Evolutionary conservation across 2,888 invertebrate genomes (phyloP).

Genomic region (Scaptomyza tumidula): DNA sequence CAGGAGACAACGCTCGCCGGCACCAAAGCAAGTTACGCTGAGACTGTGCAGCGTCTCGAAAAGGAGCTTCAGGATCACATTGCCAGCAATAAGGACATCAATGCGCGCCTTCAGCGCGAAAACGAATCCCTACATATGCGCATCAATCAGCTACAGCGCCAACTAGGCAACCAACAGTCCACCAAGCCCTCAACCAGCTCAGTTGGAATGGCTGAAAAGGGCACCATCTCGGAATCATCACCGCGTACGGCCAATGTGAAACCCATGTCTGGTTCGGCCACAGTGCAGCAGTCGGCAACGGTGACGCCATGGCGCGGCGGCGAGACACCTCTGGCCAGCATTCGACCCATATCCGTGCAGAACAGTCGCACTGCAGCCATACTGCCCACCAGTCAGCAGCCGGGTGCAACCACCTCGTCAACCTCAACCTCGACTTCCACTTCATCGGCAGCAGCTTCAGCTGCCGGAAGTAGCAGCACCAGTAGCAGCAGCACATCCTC

Average conservation of each 20-base stretch:
- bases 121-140: conserved; percentile 90
- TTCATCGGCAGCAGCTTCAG: conserved; percentile 62
- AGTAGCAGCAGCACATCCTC: conserved; percentile 56
- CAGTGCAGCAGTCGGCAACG: conserved; percentile 84
- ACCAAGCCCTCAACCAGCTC: conserved; percentile 89
- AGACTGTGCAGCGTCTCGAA: conserved; percentile 88
- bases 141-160: conserved; percentile 88
- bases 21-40: conserved; percentile 89
- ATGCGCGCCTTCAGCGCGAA: conserved; percentile 86
- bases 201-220: conserved; percentile 86
- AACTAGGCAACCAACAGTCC: conserved; percentile 87
- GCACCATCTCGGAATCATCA: conserved; percentile 86
- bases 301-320: conserved; percentile 90
- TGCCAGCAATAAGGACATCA: conserved; percentile 86
- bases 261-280: conserved; percentile 92
- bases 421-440: conserved; percentile 76
- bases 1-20: conserved; percentile 87
- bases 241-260: conserved; percentile 96
- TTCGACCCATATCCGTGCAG: conserved; percentile 93
- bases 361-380: conserved; percentile 90
- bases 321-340: conserved; percentile 95
- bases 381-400: conserved; percentile 87
- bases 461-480: conserved; percentile 48
- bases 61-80: conserved; percentile 89
- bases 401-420: conserved; percentile 70